Conservation (phyloP, 2,797 vertebrate species). For the Sebastes variabilis region DNA sequence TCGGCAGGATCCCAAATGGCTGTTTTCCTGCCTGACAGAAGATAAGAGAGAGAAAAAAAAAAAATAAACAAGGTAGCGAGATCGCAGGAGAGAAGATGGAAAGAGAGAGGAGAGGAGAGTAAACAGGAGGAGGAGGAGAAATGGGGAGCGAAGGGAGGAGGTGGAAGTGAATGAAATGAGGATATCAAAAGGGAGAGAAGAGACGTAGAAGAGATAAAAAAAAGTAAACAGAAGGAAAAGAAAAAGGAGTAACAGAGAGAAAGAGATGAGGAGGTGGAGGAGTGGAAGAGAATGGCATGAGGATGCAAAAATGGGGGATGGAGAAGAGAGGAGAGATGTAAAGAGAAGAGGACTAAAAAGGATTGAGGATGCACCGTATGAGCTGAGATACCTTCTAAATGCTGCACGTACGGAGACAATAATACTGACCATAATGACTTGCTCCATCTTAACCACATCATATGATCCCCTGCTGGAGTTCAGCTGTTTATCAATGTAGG, state of each 20-base stretch:
- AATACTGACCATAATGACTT: accelerated
- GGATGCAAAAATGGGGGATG: background rate
- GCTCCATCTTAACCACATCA: too few species aligned
- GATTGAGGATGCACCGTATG: background rate
- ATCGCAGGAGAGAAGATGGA: conserved; percentile 36
- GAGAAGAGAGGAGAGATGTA: background rate
- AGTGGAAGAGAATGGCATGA: background rate
- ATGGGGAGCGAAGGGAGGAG: background rate
- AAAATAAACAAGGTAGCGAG: conserved; percentile 54
- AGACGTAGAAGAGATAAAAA: background rate
- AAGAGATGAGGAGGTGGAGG: background rate
- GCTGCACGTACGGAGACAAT: background rate
- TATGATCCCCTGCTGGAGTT: too few species aligned
- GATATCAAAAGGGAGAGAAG: background rate
- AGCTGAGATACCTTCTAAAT: background rate
- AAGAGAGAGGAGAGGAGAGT: background rate
- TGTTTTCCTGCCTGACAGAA: conserved; percentile 77
- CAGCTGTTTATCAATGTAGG: too few species aligned
- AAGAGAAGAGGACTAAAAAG: background rate
- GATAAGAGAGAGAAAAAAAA: conserved; percentile 62
- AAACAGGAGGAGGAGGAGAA: background rate
- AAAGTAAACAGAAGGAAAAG: background rate
- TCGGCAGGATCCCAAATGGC: conserved; percentile 78
- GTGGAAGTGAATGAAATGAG: background rate
- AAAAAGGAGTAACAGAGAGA: background rate